Base-by-base conservation (phyloP, 2,888 invertebrate genomes). In the Cosmopolites sordidus region DNA sequence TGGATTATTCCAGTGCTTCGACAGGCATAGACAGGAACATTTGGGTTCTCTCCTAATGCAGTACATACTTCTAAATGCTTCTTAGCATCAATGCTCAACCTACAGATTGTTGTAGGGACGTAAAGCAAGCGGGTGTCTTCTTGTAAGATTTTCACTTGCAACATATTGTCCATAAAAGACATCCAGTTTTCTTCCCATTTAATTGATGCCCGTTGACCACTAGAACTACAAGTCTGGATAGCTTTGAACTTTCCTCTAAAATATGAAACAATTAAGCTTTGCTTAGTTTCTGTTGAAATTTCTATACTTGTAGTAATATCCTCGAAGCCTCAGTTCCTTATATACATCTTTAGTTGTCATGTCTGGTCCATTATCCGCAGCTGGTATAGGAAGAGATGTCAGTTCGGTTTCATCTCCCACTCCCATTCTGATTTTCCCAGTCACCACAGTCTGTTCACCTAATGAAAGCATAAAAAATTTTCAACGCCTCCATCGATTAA, bases 161-260 rank as follows among this genome's bases (percentile, higher is more conserved):
- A 76, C 83, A 93, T 84, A 44, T 87, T 87, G 73, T 93, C 93
- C 78, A 93, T 82, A 73, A 90, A 92, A 0, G 89, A 81, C 11
- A 91, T 84, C 91, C 91, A 93, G 74, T 92, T 90, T 2, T 58
- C 48, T 2, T 57, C 51, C 66, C 66, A 68, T 30, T 40, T 43
- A 6, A 68, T 59, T 37, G 51, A 43, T 2, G 57, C 67, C 16
- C 40, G 37, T 29, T 56, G 45, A 9, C 50, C 61, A 11, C 41
- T 54, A 11, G 47, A 30, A 41, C 65, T 58, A 48, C 66, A 67
- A 15, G 60, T 55, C 39, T 64, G 44, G 1, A 70, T 48, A 2
- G 57, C 60, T 40, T 59, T 54, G 48, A 69, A 70, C 16, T 46
- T 41, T 9, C 63, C 66, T 8, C 66, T 22, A 22, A 22, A 22